Evolutionary conservation across 2,797 vertebrate species (phyloP).

Genomic region (Ciconia nigra): DNA sequence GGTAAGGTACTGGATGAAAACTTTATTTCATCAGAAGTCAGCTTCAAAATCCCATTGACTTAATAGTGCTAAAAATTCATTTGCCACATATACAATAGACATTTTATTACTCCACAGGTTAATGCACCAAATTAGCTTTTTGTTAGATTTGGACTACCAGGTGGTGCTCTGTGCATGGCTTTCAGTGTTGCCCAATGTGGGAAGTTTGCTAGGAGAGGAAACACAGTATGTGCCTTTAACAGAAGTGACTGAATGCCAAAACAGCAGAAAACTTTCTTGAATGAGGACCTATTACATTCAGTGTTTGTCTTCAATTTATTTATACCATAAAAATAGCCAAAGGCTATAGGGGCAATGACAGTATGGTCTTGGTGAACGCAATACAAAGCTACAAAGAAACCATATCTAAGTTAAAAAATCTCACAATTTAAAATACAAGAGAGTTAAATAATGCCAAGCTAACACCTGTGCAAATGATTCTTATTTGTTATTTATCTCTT

Average conservation of each 20-base stretch:
- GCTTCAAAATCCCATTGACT: background rate
- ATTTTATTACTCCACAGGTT: background rate
- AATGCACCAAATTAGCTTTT: background rate
- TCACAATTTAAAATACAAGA: background rate
- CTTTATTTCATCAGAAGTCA: background rate
- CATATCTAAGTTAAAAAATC: background rate
- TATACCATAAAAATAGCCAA: background rate
- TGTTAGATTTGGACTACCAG: background rate
- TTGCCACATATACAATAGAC: background rate
- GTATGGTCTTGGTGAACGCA: background rate
- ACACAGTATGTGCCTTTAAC: background rate
- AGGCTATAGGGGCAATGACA: background rate
- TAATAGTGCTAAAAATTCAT: background rate
- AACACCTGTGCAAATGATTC: background rate
- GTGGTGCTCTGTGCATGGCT: background rate
- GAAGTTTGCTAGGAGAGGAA: background rate
- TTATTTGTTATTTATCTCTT: background rate
- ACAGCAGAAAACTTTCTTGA: background rate
- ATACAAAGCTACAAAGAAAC: background rate
- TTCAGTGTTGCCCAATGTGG: background rate
- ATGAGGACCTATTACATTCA: background rate
- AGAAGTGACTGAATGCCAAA: background rate
- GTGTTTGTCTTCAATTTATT: background rate
- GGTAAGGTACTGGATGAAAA: background rate
- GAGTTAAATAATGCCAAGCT: background rate